Evolutionary conservation across 2,113 vertebrate species (phyloP).

Genomic region (Ictalurus punctatus): DNA sequence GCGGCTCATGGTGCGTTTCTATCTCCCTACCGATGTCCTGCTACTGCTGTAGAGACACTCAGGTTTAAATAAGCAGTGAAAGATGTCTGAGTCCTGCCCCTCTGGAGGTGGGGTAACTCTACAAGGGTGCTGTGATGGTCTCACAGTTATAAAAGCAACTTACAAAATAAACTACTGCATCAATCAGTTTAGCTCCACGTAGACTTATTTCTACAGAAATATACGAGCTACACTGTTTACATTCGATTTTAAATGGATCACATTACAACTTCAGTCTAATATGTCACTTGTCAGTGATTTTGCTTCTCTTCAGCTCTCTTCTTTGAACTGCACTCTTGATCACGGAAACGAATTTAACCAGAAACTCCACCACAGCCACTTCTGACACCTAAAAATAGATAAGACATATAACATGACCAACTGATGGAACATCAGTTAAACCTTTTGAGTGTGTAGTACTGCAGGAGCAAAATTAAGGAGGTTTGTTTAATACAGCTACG

Average conservation of each 20-base stretch:
- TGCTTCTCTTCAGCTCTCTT: not conserved
- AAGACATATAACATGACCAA: not conserved
- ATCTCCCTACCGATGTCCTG: not conserved
- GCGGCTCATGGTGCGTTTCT: conserved; percentile 54
- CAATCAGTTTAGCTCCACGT: too few species aligned
- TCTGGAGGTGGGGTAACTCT: not conserved
- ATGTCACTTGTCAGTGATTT: not conserved
- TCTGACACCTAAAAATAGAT: not conserved
- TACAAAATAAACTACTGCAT: too few species aligned
- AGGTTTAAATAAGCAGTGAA: not conserved
- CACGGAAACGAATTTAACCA: not conserved
- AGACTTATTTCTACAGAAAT: not conserved
- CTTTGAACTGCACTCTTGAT: too few species aligned
- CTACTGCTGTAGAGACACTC: not conserved
- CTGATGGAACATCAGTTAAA: not conserved
- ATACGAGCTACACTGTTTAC: not conserved
- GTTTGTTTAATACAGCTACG: too few species aligned
- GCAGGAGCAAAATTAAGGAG: too few species aligned
- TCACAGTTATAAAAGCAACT: not conserved
- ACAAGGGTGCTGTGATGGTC: not conserved
- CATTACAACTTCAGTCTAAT: not conserved
- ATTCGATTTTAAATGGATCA: not conserved
- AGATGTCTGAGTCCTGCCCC: conserved; percentile 10
- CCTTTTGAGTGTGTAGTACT: not conserved
- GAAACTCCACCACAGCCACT: not conserved